Conservation (phyloP, 2,113 vertebrate genomes). For the Fukomys damarensis region DNA sequence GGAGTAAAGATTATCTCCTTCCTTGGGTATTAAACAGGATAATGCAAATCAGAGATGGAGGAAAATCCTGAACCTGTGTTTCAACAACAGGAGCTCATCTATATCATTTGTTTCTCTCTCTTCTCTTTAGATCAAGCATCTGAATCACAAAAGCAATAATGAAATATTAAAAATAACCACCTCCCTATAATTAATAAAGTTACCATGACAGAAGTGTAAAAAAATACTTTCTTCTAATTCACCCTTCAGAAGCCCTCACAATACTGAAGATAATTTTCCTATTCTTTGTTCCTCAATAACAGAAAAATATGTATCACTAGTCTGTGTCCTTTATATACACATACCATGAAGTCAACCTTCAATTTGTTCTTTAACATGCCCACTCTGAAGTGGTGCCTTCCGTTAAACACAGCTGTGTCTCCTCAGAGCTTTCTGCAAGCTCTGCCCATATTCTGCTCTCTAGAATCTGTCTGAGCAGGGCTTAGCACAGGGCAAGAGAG, state of each 20-base stretch:
- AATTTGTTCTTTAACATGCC: background rate
- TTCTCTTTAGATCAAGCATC: background rate
- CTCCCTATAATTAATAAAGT: background rate
- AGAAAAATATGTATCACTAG: background rate
- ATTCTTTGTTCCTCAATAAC: background rate
- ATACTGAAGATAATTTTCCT: background rate
- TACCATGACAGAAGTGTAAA: background rate
- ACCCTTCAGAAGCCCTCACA: background rate
- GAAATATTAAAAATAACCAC: background rate
- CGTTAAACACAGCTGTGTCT: background rate
- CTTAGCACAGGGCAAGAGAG: background rate
- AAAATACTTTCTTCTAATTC: background rate
- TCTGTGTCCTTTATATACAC: background rate
- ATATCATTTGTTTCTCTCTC: background rate
- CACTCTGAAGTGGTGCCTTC: background rate
- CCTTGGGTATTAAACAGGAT: background rate
- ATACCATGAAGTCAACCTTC: background rate
- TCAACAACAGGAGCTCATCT: background rate
- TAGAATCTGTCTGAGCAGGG: background rate
- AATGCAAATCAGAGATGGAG: background rate
- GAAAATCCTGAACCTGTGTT: background rate
- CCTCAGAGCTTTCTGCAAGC: background rate
- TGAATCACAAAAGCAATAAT: background rate
- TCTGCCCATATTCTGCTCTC: background rate
- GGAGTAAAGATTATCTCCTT: background rate